Base-by-base conservation (phyloP, 2,888 invertebrate genomes). In the Alcis repandata region DNA sequence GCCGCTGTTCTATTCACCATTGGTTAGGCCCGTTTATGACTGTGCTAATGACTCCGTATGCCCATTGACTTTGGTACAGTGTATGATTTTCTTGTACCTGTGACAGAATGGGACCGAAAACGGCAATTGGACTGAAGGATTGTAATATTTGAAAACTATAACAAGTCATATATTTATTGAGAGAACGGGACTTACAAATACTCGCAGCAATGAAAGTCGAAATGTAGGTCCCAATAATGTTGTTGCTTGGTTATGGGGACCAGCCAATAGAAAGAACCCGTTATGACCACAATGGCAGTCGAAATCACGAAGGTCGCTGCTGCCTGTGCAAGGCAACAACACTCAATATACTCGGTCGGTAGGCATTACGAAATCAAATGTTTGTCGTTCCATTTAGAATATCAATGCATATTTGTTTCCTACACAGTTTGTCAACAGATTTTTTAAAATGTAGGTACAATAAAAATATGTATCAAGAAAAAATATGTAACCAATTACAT, bases 231-330 rank as follows among this genome's bases (percentile, higher is more conserved):
- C 33, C 43, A n/a, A 15, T 52, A 33, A 43, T 33, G 59, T 59
- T 17, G 40, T 46, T 40, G 45, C 38, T 62, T 38, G 40, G 51
- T 58, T 70, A 63, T 68, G 59, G 61, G 53, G 65, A 66, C 68
- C 60, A 64, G 40, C 40, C 49, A 68, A 68, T 66, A 61, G 59
- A 69, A 67, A 65, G 61, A 73, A 68, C 67, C 71, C 71, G 71
- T 71, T 73, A 73, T 58, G 63, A 64, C 59, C 65, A 73, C 73
- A 71, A 70, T 71, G 48, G 67, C 63, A 68, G 63, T 67, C 62
- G 68, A 71, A 71, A 69, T 64, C 62, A 59, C 65, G 71, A 73
- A 69, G 69, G 69, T 60, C 68, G 48, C 60, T 40, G 40, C 61
- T 51, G 63, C 43, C 69, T 60, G 48, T 57, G 54, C 56, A 67